phyloP scores from a whole-genome alignment of 1,140 invertebrate genomes.

The Pachypeltis micranthus region DNA sequence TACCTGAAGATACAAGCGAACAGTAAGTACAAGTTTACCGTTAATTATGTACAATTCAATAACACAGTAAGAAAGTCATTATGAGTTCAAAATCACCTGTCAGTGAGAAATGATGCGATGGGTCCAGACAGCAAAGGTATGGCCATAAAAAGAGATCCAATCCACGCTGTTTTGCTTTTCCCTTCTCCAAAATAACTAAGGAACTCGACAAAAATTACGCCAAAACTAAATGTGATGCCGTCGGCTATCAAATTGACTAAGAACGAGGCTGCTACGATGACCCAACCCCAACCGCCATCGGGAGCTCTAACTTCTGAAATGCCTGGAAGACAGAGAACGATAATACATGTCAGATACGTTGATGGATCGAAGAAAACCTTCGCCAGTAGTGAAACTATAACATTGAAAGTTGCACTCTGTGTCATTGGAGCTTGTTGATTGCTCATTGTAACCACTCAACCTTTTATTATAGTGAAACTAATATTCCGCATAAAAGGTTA shows the following conservation, averaged over 20 bases:
- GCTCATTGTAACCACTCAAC: no score
- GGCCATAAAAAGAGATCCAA: slow-evolving; percentile 79
- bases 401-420: no score
- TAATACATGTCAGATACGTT: no score
- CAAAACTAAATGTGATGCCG: slow-evolving; percentile 77
- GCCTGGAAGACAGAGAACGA: slow-evolving; percentile 32
- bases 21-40: not conserved
- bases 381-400: no score
- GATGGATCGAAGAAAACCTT: no score
- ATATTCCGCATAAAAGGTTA: no score
- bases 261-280: slow-evolving; percentile 73
- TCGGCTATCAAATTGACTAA: slow-evolving; percentile 85
- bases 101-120: slow-evolving; percentile 74
- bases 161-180: slow-evolving; percentile 80
- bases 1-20: slow-evolving; percentile 33
- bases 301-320: slow-evolving; percentile 50
- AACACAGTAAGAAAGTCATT: no score
- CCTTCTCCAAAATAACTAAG: slow-evolving; percentile 59
- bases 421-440: no score
- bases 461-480: no score
- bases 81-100: slow-evolving; percentile 42
- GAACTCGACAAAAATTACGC: slow-evolving; percentile 69
- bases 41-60: no score
- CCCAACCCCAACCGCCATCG: slow-evolving; percentile 51
- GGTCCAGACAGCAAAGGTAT: slow-evolving; percentile 82